Percentiles rank a stretch among this genome's conserved stretches.
These are phyloP conservation scores for Oscheius onirici DNA, from an alignment of 2,888 invertebrate genomes.

Conservation along the genomic window DNA sequence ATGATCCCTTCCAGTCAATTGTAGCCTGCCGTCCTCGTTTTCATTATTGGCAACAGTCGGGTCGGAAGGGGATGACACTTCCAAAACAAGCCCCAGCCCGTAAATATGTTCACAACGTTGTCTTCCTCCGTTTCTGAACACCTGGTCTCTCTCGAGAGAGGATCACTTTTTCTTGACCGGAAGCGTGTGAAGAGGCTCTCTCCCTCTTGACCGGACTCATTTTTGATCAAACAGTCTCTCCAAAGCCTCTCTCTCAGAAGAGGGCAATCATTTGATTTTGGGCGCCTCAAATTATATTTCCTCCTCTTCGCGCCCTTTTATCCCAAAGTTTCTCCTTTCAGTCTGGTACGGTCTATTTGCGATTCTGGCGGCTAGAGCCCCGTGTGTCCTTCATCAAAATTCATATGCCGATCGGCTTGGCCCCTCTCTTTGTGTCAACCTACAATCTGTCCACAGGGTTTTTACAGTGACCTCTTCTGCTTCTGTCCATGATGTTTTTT, in stretches of 20 bases:
- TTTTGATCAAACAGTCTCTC: conserved; percentile 1
- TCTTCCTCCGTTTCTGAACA: too few species aligned
- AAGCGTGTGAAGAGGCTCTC: conserved; percentile 16
- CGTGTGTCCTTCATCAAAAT: conserved; percentile 26
- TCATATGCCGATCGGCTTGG: conserved; percentile 10
- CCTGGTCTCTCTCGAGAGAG: background rate
- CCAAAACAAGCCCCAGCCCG: too few species aligned
- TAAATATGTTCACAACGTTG: too few species aligned
- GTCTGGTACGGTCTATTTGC: background rate
- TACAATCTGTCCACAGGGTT: background rate
- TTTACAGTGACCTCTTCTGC: background rate
- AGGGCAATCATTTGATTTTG: background rate
- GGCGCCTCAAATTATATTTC: background rate
- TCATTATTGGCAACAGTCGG: too few species aligned
- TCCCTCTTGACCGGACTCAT: conserved; percentile 15
- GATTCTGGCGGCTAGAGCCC: background rate
- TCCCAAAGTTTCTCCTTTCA: background rate
- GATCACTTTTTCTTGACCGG: conserved; percentile 14
- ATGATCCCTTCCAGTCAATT: too few species aligned
- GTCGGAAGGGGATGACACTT: too few species aligned
- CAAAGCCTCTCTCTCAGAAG: background rate
- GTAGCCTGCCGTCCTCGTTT: too few species aligned
- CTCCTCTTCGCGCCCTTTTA: background rate
- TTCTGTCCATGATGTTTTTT: background rate
- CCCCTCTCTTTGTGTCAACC: background rate